These are phyloP conservation scores for Agrotis ipsilon DNA, from an alignment of 2,888 invertebrate species.

Conservation along the genomic window DNA sequence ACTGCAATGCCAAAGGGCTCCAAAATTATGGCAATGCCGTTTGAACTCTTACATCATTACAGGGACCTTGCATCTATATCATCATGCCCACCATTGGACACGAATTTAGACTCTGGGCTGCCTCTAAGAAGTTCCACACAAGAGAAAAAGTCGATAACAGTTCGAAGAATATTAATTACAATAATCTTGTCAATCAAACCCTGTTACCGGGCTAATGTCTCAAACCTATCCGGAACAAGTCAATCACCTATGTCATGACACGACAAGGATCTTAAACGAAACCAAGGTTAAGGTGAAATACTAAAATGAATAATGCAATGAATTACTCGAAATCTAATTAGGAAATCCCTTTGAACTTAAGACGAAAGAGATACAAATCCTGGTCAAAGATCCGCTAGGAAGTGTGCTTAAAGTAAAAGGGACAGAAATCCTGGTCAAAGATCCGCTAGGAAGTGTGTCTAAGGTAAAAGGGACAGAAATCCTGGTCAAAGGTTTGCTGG, in stretches of 20 bases:
- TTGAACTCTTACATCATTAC: no score
- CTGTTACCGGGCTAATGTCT: not conserved
- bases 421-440: no score
- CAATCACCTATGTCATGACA: slow-evolving; percentile 1
- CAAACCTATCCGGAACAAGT: slow-evolving; percentile 21
- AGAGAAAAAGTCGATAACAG: no score
- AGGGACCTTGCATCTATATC: no score
- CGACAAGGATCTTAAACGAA: slow-evolving; percentile 9
- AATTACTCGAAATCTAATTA: not conserved
- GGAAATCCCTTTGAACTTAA: slow-evolving; percentile 2
- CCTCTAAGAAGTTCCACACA: no score
- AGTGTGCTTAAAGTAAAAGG: not conserved
- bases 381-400: slow-evolving; percentile 31
- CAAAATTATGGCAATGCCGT: no score
- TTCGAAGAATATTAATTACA: not conserved
- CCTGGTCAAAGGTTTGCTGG: no score
- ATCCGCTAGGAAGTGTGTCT: no score
- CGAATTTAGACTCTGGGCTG: no score
- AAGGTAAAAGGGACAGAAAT: no score
- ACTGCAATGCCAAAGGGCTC: no score
- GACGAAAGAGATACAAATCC: not conserved
- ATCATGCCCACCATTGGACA: no score
- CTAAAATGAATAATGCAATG: slow-evolving; percentile 4
- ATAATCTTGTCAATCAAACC: not conserved
- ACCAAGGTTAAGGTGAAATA: slow-evolving; percentile 20